Evolutionary conservation across 2,113 vertebrate species (phyloP).

Genomic region (Periophthalmodon schlosseri): DNA sequence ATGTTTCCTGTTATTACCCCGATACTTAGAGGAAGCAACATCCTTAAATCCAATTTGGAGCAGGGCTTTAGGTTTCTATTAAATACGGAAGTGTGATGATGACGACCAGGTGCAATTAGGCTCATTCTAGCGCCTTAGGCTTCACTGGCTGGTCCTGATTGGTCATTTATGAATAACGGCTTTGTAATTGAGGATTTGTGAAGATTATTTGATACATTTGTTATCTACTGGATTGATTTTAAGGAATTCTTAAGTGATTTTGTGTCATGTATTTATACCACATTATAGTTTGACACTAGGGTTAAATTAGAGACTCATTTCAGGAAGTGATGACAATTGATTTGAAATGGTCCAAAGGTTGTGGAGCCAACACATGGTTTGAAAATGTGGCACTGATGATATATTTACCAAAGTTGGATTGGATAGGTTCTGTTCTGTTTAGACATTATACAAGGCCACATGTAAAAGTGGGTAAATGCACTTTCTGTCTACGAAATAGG

Average conservation of each 20-base stretch:
- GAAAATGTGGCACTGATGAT: not conserved
- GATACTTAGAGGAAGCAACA: conserved; percentile 57
- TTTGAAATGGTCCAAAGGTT: not conserved
- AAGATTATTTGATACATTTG: not conserved
- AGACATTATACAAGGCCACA: no score
- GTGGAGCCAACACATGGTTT: not conserved
- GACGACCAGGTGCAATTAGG: conserved; percentile 68
- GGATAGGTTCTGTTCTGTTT: no score
- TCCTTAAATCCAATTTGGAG: conserved; percentile 68
- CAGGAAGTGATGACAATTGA: not conserved
- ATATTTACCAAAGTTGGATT: not conserved
- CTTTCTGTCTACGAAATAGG: no score
- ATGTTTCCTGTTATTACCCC: conserved; percentile 75
- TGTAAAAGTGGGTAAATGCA: no score
- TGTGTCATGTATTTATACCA: conserved; percentile 18
- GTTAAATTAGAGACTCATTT: not conserved
- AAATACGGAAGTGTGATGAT: conserved; percentile 68
- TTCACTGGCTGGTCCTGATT: conserved; percentile 23
- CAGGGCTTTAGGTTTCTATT: conserved; percentile 66
- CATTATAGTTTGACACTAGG: not conserved
- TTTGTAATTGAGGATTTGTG: conserved; percentile 14
- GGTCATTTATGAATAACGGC: conserved; percentile 44
- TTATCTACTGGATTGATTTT: not conserved
- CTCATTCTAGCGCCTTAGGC: conserved; percentile 50
- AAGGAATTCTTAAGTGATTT: not conserved